Evolutionary conservation across 1,140 invertebrate species (phyloP), one percentile per base, ranked within the genome.

Genomic region (Colletes latitarsis): DNA sequence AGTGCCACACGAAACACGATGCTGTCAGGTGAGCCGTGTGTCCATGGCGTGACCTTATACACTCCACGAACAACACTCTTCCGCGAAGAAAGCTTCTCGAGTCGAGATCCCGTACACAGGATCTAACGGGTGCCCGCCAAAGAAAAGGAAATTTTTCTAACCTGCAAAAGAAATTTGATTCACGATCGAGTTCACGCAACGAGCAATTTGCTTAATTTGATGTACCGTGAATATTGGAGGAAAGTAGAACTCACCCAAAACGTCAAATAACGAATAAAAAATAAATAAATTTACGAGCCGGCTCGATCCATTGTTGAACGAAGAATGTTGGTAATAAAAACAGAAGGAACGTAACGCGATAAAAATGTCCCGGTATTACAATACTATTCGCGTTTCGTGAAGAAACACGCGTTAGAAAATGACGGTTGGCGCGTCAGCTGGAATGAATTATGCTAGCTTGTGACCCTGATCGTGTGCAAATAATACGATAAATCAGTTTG

Each of bases 1-100:
- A 17, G 39, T 60, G 15, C 72, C 55, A 60, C 60, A 66, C 77
- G 74, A 82, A 82, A 82, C 75, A 77, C 75, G 75, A 82, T 70
- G 75, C 68, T 72, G 75, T 82, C 80, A 82, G 80, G 75, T 82
- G 80, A 82, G 75, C 75, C 46, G 30, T 67, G 68, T 58, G 30
- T 63, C 21, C 62, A 17, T 30, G 52, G 57, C 53, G 74, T 77
- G 80, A 82, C 80, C 80, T 77, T 77, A 66, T 82, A 67, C 60
- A 77, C 68, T 58, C 41, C n/a, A 15, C 62, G 53, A 19, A 72
- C 58, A 78, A 53, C 63, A 55, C 63, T 73, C 69, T 82, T 79
- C 76, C 62, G 76, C 55, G 58, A 79, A 79, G 77, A 79, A 79
- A 79, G 77, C 77, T 66, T 8, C 49, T 17, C 66, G 30, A 9